These are phyloP conservation scores for Oxyura jamaicensis DNA, from an alignment of 2,113 vertebrate species.

Conservation along the genomic window DNA sequence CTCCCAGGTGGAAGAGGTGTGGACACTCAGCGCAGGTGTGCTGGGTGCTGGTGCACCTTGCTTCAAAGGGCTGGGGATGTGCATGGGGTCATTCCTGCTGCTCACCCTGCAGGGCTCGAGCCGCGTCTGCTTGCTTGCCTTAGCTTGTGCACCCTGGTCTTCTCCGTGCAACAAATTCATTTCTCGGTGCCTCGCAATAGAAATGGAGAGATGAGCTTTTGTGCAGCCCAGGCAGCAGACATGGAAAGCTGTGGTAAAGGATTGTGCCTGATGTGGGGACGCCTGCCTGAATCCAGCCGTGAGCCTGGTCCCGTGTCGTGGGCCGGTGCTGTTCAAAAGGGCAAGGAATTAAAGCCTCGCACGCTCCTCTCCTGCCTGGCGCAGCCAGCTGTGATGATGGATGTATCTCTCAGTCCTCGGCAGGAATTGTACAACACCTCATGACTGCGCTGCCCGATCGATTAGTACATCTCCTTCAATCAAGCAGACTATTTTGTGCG, in stretches of 20 bases:
- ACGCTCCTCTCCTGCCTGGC: accelerated
- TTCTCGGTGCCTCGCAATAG: not conserved
- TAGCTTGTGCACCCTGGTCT: not conserved
- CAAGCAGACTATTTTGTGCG: not conserved
- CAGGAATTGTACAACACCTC: not conserved
- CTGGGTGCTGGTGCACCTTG: not conserved
- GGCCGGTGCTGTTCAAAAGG: not conserved
- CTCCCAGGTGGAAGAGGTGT: not conserved
- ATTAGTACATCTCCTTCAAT: not conserved
- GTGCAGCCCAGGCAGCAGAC: not conserved
- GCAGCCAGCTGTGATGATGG: not conserved
- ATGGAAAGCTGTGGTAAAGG: not conserved
- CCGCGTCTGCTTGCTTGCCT: accelerated
- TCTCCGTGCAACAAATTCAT: not conserved
- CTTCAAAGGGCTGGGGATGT: accelerated
- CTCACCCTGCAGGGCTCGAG: accelerated
- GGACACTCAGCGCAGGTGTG: not conserved
- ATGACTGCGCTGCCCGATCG: not conserved
- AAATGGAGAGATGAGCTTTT: not conserved
- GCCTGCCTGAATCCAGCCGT: not conserved
- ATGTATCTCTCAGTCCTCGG: not conserved
- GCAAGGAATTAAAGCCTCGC: not conserved
- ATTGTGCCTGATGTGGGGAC: too few species aligned
- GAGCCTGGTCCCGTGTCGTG: accelerated
- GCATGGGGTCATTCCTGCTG: accelerated